Evolutionary conservation across 2,113 vertebrate species (phyloP).

Genomic region (Poeciliopsis prolifica): DNA sequence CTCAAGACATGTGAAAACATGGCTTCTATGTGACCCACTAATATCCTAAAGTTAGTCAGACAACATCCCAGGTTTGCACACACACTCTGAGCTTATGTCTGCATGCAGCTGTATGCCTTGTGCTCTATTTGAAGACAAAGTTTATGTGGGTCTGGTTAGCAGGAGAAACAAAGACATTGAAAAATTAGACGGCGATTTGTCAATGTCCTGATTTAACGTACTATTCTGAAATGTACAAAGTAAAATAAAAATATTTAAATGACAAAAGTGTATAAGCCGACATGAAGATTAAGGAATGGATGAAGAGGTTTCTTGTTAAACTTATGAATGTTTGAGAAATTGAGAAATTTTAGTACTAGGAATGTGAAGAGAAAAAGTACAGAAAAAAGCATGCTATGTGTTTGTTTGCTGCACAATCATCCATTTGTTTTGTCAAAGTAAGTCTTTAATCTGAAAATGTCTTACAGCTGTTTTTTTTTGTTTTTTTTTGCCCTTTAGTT

Average conservation of each 20-base stretch:
- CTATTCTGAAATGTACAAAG: conserved; percentile 50
- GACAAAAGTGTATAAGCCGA: conserved; percentile 56
- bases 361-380: conserved; percentile 25
- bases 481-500: conserved; percentile 24
- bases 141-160: conserved; percentile 75
- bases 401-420: conserved; percentile 21
- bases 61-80: conserved; percentile 38
- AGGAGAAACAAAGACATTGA: conserved; percentile 52
- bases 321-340: conserved; percentile 38
- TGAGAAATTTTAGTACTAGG: conserved; percentile 23
- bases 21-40: conserved; percentile 63
- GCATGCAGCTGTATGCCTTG: conserved; percentile 43
- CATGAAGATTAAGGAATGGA: conserved; percentile 21
- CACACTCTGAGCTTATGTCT: conserved; percentile 38
- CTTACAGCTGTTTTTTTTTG: conserved; percentile 4
- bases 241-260: conserved; percentile 70
- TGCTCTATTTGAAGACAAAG: conserved; percentile 53
- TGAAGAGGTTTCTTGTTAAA: conserved; percentile 1
- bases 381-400: conserved; percentile 7
- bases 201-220: conserved; percentile 67
- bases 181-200: conserved; percentile 47
- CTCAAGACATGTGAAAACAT: conserved; percentile 65
- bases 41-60: conserved; percentile 66
- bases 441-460: conserved; percentile 4
- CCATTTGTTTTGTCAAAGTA: conserved; percentile 10